Evolutionary conservation across 1,140 invertebrate genomes (phyloP), one percentile per base, ranked within the genome.

Genomic region (Sweltsa coloradensis): DNA sequence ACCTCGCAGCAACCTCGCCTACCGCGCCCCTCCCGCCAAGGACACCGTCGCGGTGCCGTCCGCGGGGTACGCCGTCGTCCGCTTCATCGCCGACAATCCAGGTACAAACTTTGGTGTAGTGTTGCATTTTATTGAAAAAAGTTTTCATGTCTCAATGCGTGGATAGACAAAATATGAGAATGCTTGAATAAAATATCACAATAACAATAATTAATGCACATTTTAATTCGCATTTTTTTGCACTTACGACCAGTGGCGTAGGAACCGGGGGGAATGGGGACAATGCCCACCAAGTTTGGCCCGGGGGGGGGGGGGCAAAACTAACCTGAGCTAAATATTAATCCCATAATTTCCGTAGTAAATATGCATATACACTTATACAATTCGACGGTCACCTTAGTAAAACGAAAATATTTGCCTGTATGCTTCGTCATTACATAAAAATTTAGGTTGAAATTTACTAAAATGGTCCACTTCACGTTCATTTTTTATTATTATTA

Each of bases 1-100:
- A n/a, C n/a, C n/a, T n/a, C n/a, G n/a, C n/a, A n/a, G n/a, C n/a
- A n/a, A n/a, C n/a, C n/a, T n/a, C n/a, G n/a, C n/a, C n/a, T n/a
- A n/a, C n/a, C n/a, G 3, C 44, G 46, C 7, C 53, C 72, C 59
- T 16, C 63, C 68, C 14, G 39, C 63, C 5, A 78, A 76, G 51
- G 74, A 78, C 53, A 75, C 73, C 7, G 57, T 76, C 5, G 58
- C 59, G 0, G 67, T 78, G 1, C 73, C 73, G 2, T 69, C 67
- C 36, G 73, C 73, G 51, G 73, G 74, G 2, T 71, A 70, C 53
- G 65, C 64, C 1, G 67, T 76, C 13, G 55, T 75, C 2, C 54
- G 74, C 47, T 60, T 76, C 26, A 58, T 57, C 13, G 65, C 69
- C 2, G 62, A 70, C 19, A 68, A 70, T 50, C 69, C 72, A 3